Evolutionary conservation across 2,888 invertebrate species (phyloP), one percentile per base, ranked within the genome.

Genomic region (Agrenia bidenticulata): DNA sequence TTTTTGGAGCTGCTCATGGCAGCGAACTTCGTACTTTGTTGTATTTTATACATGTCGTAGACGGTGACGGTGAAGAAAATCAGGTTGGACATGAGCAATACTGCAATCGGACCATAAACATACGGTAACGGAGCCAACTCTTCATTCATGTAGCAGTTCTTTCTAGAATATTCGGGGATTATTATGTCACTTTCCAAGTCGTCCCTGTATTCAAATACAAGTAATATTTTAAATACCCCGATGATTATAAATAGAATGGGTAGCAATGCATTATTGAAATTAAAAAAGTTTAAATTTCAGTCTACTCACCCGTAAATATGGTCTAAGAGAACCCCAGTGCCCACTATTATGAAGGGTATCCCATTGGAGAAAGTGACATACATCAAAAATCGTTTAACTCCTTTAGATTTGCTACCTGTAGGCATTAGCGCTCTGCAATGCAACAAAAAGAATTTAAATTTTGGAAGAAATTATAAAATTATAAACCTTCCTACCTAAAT

Each of bases 21-120:
- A 19, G 74, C 76, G 61, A 73, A 66, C 54, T 71, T 73, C 39
- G 76, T 72, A 41, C 70, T 70, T 60, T 73, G 63, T 39, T 71
- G 73, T 15, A 74, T 71, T 45, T 64, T 62, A 42, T 69, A 66
- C 69, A 76, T 67, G 0, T 66, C 58, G 27, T 58, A 66, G 15
- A 76, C 62, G 2, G 74, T 76, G 32, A 67, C 49, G 0, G 59
- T 41, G 42, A 76, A 76, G 54, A 74, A 73, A 13, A 73, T 49
- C 2, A 72, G 21, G 58, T 76, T 76, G 55, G 62, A 67, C 17
- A 53, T 17, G 1, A 76, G 59, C 1, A 76, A 49, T 9, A 72
- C 27, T 11, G 72, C 73, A n/a, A 73, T 70, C 2, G 76, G 76
- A 19, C 70, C 73, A 56, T 74, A 68, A 9, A 70, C 51, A 42